These are phyloP conservation scores for Sus cebifrons DNA, from an alignment of 2,797 vertebrate genomes.

Conservation along the genomic window DNA sequence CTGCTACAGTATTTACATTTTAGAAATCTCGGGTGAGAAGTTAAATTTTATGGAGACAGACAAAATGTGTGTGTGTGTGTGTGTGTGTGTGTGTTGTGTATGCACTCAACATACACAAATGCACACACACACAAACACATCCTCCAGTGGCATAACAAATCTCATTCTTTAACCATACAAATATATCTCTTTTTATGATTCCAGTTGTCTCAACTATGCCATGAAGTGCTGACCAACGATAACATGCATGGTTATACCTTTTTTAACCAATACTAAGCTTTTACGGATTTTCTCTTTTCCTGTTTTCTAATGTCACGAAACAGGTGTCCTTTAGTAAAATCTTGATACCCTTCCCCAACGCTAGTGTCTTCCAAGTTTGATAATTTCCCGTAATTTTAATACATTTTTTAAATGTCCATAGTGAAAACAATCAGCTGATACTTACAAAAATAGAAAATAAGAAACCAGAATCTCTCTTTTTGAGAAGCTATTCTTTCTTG, in stretches of 20 bases:
- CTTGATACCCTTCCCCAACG: background rate
- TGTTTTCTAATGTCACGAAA: conserved; percentile 37
- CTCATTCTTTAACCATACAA: background rate
- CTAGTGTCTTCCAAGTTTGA: background rate
- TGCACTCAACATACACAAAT: background rate
- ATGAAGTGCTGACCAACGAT: background rate
- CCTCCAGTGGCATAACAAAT: background rate
- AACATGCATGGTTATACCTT: background rate
- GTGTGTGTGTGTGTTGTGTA: background rate
- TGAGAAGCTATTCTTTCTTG: background rate
- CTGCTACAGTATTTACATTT: conserved; percentile 46
- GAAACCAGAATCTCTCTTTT: background rate
- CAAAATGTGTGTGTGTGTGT: background rate
- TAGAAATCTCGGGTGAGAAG: conserved; percentile 47
- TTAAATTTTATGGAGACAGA: background rate
- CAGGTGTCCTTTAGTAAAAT: background rate
- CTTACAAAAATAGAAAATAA: background rate
- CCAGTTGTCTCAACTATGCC: background rate
- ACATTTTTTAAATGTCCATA: conserved; percentile 35
- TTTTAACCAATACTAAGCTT: background rate
- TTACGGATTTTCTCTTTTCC: background rate
- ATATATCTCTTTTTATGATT: background rate
- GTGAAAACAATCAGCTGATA: background rate
- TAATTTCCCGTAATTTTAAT: background rate
- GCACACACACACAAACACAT: background rate